Evolutionary conservation across 2,797 vertebrate species (phyloP).

Genomic region (Callimico goeldii): DNA sequence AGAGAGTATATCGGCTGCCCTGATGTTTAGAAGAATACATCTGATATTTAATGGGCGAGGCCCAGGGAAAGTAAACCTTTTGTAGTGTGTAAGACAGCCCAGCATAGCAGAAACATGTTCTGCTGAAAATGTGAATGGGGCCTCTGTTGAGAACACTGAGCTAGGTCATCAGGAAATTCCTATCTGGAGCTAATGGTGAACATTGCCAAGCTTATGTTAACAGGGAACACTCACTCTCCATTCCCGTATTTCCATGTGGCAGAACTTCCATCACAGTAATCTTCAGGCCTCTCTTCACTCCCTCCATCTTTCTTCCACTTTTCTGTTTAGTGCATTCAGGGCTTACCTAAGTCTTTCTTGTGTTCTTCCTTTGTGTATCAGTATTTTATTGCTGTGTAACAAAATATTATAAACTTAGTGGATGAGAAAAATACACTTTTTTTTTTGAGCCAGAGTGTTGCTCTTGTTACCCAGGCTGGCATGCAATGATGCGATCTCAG

Average conservation of each 20-base stretch:
- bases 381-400: not conserved
- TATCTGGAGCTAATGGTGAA: not conserved
- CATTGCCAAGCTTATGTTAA: fast-evolving
- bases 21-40: no score
- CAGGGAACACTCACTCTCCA: not conserved
- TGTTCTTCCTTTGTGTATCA: not conserved
- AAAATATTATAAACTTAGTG: not conserved
- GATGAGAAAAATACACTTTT: not conserved
- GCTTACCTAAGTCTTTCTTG: not conserved
- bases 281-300: not conserved
- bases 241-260: no score
- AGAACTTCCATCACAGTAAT: not conserved
- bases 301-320: not conserved
- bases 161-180: not conserved
- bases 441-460: no score
- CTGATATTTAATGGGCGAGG: no score
- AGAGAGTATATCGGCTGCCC: not conserved
- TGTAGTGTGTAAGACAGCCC: not conserved
- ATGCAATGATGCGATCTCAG: no score
- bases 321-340: not conserved
- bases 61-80: not conserved
- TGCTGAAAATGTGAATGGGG: not conserved
- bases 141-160: not conserved
- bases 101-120: not conserved
- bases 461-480: no score